Conservation (phyloP, 37 sponge, comb jelly and placozoan genomes). For the Chondrosia reniformis region DNA sequence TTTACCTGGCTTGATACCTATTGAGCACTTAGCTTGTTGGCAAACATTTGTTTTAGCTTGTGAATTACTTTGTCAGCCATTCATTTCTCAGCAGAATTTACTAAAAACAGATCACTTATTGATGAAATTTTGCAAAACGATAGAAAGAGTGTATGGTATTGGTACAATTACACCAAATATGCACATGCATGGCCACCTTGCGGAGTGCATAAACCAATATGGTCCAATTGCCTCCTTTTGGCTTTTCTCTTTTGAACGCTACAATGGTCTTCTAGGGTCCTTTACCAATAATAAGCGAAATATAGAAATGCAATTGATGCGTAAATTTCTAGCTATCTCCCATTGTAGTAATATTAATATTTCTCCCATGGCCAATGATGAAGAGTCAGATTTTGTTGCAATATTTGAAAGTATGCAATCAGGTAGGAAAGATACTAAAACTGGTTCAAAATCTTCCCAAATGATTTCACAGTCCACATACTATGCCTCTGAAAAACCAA, state of each 20-base stretch:
- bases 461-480: too few species aligned
- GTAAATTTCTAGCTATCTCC: too few species aligned
- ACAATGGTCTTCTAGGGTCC: neutral
- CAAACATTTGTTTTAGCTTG: conserved; percentile 19
- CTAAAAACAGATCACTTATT: neutral
- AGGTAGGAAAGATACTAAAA: too few species aligned
- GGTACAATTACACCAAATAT: neutral
- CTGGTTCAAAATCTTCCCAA: too few species aligned
- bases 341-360: too few species aligned
- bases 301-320: too few species aligned
- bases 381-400: too few species aligned
- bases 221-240: conserved; percentile 18
- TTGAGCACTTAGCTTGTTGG: conserved; percentile 24
- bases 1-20: conserved; percentile 7
- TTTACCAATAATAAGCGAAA: neutral
- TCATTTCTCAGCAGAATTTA: neutral
- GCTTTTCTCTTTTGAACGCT: conserved; percentile 19
- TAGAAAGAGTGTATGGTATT: neutral
- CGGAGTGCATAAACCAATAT: conserved; percentile 15
- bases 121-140: conserved; percentile 5
- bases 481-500: too few species aligned
- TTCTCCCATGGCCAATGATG: too few species aligned
- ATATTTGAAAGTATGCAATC: too few species aligned
- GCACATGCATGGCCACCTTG: conserved; percentile 19
- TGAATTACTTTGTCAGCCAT: conserved; percentile 17